Conservation (phyloP, 1,140 invertebrate species). For the Bombus sylvicola region DNA sequence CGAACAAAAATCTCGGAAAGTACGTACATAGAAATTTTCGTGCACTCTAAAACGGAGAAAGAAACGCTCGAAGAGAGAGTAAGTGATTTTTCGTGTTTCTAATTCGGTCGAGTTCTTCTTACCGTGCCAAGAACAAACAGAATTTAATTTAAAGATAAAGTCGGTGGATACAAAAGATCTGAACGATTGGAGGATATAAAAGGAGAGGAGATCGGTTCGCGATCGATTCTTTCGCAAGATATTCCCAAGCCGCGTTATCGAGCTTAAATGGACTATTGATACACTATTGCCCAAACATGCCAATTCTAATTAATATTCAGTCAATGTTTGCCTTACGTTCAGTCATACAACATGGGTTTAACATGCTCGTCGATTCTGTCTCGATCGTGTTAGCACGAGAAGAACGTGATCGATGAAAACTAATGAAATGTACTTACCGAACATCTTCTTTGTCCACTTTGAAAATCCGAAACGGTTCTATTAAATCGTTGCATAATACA, state of each 20-base stretch:
- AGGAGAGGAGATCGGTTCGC: neutral
- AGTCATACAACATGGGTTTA: neutral
- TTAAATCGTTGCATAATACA: too few relatives aligned
- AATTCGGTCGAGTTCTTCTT: neutral
- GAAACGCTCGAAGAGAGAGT: neutral
- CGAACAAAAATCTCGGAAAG: neutral
- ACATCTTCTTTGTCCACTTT: too few relatives aligned
- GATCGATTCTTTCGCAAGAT: neutral
- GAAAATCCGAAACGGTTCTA: too few relatives aligned
- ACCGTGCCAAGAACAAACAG: neutral
- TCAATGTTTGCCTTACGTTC: neutral
- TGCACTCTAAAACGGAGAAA: too few relatives aligned
- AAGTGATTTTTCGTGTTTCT: conserved; percentile 20
- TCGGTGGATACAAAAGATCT: neutral
- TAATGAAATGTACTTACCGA: too few relatives aligned
- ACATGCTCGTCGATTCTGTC: neutral
- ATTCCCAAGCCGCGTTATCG: neutral
- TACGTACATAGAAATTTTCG: neutral
- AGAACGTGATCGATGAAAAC: too few relatives aligned
- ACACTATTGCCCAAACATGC: neutral
- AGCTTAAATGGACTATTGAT: neutral
- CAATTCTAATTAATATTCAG: conserved; percentile 15
- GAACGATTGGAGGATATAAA: neutral
- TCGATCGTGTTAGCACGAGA: neutral
- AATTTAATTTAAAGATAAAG: conserved; percentile 15